Conservation (phyloP, 1,140 invertebrate species). For the Lepeophtheirus salmonis region DNA sequence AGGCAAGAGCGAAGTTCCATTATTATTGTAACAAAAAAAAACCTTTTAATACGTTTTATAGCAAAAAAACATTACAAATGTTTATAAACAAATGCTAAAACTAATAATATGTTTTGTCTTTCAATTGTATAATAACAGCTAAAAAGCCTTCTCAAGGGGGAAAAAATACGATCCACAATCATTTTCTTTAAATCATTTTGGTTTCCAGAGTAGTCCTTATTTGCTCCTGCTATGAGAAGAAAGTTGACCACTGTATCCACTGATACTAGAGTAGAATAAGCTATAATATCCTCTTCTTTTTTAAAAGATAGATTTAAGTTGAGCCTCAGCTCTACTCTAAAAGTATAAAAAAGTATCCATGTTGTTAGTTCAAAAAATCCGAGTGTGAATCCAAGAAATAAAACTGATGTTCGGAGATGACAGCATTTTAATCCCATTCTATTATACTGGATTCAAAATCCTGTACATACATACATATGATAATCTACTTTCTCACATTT, state of each 20-base stretch:
- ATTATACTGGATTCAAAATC: too few relatives aligned
- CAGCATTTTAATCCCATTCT: neutral
- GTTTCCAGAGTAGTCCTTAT: constrained; percentile 13
- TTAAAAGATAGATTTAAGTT: neutral
- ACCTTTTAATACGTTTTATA: too few relatives aligned
- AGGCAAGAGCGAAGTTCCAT: too few relatives aligned
- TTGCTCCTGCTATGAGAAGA: constrained; percentile 10
- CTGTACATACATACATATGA: too few relatives aligned
- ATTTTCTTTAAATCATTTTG: constrained; percentile 9
- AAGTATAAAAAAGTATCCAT: constrained; percentile 11
- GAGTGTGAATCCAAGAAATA: constrained; percentile 13
- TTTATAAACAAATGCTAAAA: too few relatives aligned
- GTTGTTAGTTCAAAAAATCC: constrained; percentile 9
- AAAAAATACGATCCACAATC: too few relatives aligned
- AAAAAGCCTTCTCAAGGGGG: too few relatives aligned
- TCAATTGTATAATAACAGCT: too few relatives aligned
- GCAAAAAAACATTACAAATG: too few relatives aligned
- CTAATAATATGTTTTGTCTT: too few relatives aligned
- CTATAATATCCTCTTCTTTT: constrained; percentile 2
- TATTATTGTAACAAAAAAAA: too few relatives aligned
- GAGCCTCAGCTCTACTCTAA: neutral
- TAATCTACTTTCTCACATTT: too few relatives aligned
- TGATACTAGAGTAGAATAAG: neutral
- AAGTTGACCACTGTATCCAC: constrained; percentile 8
- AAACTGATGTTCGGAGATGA: constrained; percentile 5